phyloP scores from a whole-genome alignment of 2,888 invertebrate genomes.

The Eurytoma californica region DNA sequence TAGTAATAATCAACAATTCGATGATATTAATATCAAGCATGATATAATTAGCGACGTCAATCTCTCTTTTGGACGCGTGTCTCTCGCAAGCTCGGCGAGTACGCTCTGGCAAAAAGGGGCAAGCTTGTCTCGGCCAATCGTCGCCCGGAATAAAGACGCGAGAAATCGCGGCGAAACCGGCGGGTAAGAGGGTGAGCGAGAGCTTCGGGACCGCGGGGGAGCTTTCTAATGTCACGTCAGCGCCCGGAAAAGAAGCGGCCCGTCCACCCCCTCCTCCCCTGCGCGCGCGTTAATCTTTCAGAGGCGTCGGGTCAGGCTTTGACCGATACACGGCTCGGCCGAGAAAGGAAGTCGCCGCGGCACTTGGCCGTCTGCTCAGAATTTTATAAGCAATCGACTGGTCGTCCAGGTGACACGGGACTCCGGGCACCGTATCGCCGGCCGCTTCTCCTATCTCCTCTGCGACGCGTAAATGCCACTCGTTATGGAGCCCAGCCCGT shows the following conservation, averaged over 20 bases:
- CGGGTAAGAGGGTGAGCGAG: background rate
- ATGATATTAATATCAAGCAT: no score
- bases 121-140: slow-evolving; percentile 22
- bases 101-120: no score
- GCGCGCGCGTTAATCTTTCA: slow-evolving; percentile 41
- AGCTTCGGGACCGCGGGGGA: background rate
- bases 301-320: slow-evolving; percentile 44
- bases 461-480: slow-evolving; percentile 37
- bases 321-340: slow-evolving; percentile 33
- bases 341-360: slow-evolving; percentile 8
- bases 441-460: background rate
- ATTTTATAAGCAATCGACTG: slow-evolving; percentile 54
- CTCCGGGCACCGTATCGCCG: background rate
- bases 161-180: slow-evolving; percentile 10
- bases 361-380: slow-evolving; percentile 30
- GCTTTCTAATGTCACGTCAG: slow-evolving; percentile 47
- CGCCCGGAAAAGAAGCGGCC: slow-evolving; percentile 21
- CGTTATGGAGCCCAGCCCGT: slow-evolving; percentile 37
- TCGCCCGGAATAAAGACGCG: background rate
- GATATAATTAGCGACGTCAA: no score
- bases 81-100: no score
- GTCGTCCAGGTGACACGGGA: slow-evolving; percentile 33
- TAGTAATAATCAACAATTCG: no score
- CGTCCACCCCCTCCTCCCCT: background rate
- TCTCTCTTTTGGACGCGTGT: no score